phyloP scores from a whole-genome alignment of 2,888 invertebrate species.

The Drosophila acutilabella region DNA sequence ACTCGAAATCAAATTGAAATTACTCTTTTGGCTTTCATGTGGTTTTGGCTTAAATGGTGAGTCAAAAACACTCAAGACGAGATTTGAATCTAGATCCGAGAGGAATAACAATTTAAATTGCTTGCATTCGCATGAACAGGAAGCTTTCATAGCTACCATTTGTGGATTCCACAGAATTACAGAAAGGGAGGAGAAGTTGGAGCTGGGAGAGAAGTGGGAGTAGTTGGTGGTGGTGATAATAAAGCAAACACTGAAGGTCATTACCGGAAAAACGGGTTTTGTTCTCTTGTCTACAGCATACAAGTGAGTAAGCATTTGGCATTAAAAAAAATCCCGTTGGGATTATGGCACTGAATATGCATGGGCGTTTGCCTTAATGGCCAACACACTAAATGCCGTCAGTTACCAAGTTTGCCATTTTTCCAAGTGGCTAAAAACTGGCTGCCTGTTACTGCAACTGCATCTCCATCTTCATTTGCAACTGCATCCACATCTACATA shows the following conservation, averaged over 20 bases:
- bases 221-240: conserved; percentile 43
- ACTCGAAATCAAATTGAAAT: conserved; percentile 22
- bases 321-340: conserved; percentile 72
- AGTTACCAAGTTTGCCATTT: conserved; percentile 45
- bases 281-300: conserved; percentile 36
- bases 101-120: conserved; percentile 29
- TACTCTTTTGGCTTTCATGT: conserved; percentile 14
- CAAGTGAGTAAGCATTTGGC: conserved; percentile 77
- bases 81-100: conserved; percentile 23
- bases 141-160: conserved; percentile 48
- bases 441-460: conserved; percentile 28
- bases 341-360: conserved; percentile 79
- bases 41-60: conserved; percentile 28
- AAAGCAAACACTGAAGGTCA: conserved; percentile 76
- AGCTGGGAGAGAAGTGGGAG: conserved; percentile 22
- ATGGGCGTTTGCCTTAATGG: conserved; percentile 74
- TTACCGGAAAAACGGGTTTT: conserved; percentile 81
- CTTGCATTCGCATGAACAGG: conserved; percentile 58
- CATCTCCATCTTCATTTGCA: conserved; percentile 33
- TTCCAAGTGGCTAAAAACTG: conserved; percentile 33
- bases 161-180: conserved; percentile 51
- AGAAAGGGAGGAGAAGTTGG: conserved; percentile 28
- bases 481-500: conserved; percentile 67
- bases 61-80: conserved; percentile 6
- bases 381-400: conserved; percentile 62